Evolutionary conservation across 2,113 vertebrate genomes (phyloP), one percentile per base, ranked within the genome.

Genomic region (Aegotheles bennettii): DNA sequence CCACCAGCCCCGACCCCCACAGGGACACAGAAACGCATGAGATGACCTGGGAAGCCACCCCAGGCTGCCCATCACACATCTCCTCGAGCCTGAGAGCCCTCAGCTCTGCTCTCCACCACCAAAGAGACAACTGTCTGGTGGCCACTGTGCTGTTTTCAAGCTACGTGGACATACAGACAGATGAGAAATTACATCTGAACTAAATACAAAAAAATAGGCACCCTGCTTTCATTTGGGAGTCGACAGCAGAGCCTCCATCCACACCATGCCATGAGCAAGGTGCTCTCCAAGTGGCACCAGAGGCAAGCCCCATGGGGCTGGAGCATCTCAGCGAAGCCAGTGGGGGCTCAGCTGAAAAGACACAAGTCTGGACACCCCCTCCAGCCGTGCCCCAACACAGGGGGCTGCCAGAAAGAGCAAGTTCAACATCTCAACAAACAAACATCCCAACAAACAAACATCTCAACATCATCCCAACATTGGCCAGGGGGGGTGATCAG

Each of bases 111-210:
- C 43, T 38, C 25, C 16, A 9, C 9, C 2, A 1, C 8, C 31
- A 54, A 20, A n/a, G 40, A 43, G 31, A 19, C 16, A 10, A 48
- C 48, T 48, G 23, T 24, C 48, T 48, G 48, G 54, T 1, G 60
- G 40, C 35, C 18, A 4, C 47, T 1, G 40, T 18, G 3, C 1
- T 0, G 7, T 33, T 36, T 43, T 18, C 63, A 16, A 29, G 61
- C 9, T 24, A 33, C 0, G 3, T 16, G 13, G 54, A 38, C 12
- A 2, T 2, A 85, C 0, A 3, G 47, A 29, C 31, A 38, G 69
- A 24, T 3, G 23, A n/a, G 59, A 47, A 59, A 45, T 38, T 10
- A 4, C 3, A 31, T 10, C n/a, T 33, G 25, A 40, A 25, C 9
- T 11, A 47, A 53, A 67, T 11, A 28, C 1, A 3, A 23, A 28